Evolutionary conservation across 2,113 vertebrate species (phyloP).

Genomic region (Mesembrinibis cayennensis): DNA sequence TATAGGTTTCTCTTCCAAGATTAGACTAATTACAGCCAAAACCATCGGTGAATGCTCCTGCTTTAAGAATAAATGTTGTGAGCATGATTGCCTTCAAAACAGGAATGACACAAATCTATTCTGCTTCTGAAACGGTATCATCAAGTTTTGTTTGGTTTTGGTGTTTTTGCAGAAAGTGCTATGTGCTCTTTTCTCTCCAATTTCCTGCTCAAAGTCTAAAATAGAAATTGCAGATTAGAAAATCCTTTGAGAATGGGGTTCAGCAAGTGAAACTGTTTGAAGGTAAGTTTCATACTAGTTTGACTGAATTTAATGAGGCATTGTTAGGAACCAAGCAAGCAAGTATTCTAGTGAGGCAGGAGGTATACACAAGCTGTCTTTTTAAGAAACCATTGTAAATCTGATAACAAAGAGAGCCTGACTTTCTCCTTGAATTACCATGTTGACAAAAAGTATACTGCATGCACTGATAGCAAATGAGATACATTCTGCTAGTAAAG

Average conservation of each 20-base stretch:
- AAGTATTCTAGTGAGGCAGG: conserved; percentile 67
- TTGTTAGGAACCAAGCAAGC: conserved; percentile 72
- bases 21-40: conserved; percentile 49
- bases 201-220: conserved; percentile 70
- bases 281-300: conserved; percentile 79
- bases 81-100: conserved; percentile 45
- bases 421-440: conserved; percentile 74
- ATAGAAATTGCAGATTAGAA: conserved; percentile 78
- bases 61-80: conserved; percentile 17
- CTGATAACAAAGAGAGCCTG: conserved; percentile 69
- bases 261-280: conserved; percentile 74
- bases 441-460: conserved; percentile 66
- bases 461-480: conserved; percentile 69
- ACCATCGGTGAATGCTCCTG: neutral
- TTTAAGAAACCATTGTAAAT: conserved; percentile 70
- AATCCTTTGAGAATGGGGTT: conserved; percentile 74
- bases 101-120: conserved; percentile 40
- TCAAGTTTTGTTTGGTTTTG: conserved; percentile 18
- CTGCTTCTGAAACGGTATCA: neutral
- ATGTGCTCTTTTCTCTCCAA: conserved; percentile 63
- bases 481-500: conserved; percentile 65
- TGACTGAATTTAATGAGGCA: conserved; percentile 78
- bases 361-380: conserved; percentile 68
- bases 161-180: conserved; percentile 46
- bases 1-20: conserved; percentile 29